These are phyloP conservation scores for Leuctra nigra DNA, from an alignment of 2,888 invertebrate species.

Conservation along the genomic window DNA sequence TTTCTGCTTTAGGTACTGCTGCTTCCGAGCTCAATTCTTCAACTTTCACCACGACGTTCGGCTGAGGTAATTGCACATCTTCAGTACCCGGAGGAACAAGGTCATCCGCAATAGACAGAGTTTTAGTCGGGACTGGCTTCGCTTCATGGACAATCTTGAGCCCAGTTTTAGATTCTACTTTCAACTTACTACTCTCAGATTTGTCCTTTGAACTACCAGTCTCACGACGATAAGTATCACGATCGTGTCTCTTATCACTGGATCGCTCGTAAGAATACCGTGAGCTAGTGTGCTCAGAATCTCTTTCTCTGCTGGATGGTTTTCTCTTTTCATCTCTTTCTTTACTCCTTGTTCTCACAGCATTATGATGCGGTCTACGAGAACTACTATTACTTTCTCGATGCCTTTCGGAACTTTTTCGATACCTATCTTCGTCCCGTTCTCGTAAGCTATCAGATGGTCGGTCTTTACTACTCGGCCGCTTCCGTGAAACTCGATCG, in stretches of 20 bases:
- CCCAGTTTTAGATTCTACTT: too few species aligned
- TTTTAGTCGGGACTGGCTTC: neutral
- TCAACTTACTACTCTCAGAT: too few species aligned
- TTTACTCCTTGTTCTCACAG: neutral
- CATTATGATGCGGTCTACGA: neutral
- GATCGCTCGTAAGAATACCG: too few species aligned
- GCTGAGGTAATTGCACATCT: slow-evolving; percentile 2
- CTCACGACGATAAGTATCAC: too few species aligned
- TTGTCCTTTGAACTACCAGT: too few species aligned
- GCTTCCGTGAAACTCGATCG: neutral
- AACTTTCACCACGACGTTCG: neutral
- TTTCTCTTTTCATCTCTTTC: neutral
- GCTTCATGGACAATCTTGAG: too few species aligned
- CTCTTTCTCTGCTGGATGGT: neutral
- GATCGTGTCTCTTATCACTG: too few species aligned
- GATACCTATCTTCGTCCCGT: neutral
- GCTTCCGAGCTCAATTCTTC: too few species aligned
- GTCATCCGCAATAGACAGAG: neutral
- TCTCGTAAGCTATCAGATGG: neutral
- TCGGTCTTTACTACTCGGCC: neutral
- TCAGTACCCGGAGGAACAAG: slow-evolving; percentile 11
- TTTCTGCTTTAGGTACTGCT: too few species aligned
- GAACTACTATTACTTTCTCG: neutral
- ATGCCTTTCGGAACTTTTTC: neutral
- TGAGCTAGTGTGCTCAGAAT: neutral